These are phyloP conservation scores for Hypocryptadius cinnamomeus DNA, from an alignment of 2,113 vertebrate species.

Conservation along the genomic window DNA sequence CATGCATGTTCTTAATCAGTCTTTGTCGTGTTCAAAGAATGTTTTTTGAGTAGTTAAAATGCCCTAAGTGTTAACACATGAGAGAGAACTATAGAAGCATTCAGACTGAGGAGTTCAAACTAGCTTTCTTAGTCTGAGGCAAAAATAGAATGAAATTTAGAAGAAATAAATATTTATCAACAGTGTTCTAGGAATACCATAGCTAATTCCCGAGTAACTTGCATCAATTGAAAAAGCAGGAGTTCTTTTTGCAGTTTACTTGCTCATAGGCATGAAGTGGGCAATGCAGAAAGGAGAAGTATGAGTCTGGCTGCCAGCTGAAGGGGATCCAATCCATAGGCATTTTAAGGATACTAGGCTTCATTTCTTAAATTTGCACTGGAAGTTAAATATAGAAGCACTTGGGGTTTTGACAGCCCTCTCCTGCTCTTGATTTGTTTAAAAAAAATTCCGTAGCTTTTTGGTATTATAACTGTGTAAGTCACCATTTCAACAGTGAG, in stretches of 20 bases:
- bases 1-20: accelerated
- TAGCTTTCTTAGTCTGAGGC: neutral
- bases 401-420: neutral
- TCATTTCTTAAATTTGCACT: neutral
- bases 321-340: neutral
- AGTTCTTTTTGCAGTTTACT: neutral
- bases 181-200: neutral
- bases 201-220: neutral
- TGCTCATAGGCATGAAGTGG: neutral
- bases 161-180: neutral
- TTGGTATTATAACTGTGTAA: neutral
- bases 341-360: neutral
- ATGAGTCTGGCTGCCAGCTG: neutral
- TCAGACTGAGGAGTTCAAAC: neutral
- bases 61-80: neutral
- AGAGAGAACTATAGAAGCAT: neutral
- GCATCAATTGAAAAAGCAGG: neutral
- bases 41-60: neutral
- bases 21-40: neutral
- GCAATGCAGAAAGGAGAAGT: neutral
- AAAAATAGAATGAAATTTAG: neutral
- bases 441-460: neutral
- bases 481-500: neutral
- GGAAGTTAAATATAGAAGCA: neutral
- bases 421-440: neutral